Evolutionary conservation across 2,113 vertebrate species (phyloP).

Genomic region (Nothobranchius furzeri): DNA sequence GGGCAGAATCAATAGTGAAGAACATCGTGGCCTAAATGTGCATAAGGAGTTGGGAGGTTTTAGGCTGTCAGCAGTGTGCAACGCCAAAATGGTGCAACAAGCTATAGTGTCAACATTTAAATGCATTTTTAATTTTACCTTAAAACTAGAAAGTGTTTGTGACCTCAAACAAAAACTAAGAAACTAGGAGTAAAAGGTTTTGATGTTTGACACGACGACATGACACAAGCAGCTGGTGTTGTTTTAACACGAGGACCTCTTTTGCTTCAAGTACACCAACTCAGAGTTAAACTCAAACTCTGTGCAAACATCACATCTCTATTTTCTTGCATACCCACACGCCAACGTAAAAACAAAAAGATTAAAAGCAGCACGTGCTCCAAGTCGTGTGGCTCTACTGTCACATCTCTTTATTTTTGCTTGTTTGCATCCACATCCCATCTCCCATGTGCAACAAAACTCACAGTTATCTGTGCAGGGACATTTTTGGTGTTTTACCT

Average conservation of each 20-base stretch:
- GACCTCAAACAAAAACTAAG: no score
- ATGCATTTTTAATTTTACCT: no score
- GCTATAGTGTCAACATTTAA: neutral
- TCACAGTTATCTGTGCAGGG: slow-evolving; percentile 20
- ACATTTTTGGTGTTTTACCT: slow-evolving; percentile 27
- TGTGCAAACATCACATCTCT: neutral
- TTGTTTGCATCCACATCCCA: slow-evolving; percentile 38
- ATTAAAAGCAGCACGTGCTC: slow-evolving; percentile 9
- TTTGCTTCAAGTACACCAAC: slow-evolving; percentile 1
- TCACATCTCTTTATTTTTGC: slow-evolving; percentile 50
- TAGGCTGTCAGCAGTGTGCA: slow-evolving; percentile 53
- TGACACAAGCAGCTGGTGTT: no score
- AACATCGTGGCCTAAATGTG: slow-evolving; percentile 46
- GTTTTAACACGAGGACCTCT: neutral
- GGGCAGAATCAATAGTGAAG: slow-evolving; percentile 29
- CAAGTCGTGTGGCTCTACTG: slow-evolving; percentile 35
- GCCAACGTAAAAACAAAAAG: slow-evolving; percentile 21
- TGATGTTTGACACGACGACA: no score
- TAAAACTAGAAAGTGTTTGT: no score
- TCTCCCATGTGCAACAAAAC: slow-evolving; percentile 25
- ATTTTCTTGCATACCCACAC: neutral
- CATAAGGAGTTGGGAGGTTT: slow-evolving; percentile 9
- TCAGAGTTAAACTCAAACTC: neutral
- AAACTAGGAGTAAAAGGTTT: no score
- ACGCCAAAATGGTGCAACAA: neutral